Evolutionary conservation across 2,113 vertebrate species (phyloP), one percentile per base, ranked within the genome.

Genomic region (Miniopterus natalensis): DNA sequence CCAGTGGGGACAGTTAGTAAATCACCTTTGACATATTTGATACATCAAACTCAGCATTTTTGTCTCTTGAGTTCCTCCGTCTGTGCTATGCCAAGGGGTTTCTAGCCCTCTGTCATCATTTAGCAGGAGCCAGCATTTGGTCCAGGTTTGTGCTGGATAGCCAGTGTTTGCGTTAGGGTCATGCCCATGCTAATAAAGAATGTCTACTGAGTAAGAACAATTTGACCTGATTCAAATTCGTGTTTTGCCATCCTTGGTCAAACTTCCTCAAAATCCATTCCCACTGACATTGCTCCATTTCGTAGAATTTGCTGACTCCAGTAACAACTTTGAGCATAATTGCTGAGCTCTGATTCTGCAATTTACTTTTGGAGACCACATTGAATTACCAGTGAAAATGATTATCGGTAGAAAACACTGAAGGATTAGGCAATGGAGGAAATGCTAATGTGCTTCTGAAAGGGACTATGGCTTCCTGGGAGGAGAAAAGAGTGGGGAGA

Each of bases 1-100:
- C 74, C 42, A 8, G 27, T 25, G 79, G 63, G 29, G 73, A 81
- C 7, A 8, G 81, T 92, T 65, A 90, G 83, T 79, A 68, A 86
- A 79, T 79, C 73, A 23, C 11, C 66, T 94, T 90, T 55, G 59
- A 93, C 86, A 87, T 63, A 63, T 13, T 42, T 70, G 20, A 65
- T 66, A 51, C 40, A 36, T 86, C 78, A 84, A 95, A 84, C 18
- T 77, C 55, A 90, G 31, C 66, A 55, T 55, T 88, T 85, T 75
- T 68, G 6, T 84, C 63, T 70, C 63, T 71, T 36, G 57, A 79
- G 47, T 84, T n/a, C 47, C 47, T 77, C 90, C n/a, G 18, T 27
- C 55, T 83, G 4, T 45, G 20, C 47, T 42, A 83, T 49, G 47
- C 36, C 80, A 73, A 77, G 47, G 47, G 31, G 78, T 45, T 42